Percentiles rank a stretch among this genome's conserved stretches.
Conservation (phyloP, 2,888 invertebrate genomes). For the Drosophila stalkeri region DNA sequence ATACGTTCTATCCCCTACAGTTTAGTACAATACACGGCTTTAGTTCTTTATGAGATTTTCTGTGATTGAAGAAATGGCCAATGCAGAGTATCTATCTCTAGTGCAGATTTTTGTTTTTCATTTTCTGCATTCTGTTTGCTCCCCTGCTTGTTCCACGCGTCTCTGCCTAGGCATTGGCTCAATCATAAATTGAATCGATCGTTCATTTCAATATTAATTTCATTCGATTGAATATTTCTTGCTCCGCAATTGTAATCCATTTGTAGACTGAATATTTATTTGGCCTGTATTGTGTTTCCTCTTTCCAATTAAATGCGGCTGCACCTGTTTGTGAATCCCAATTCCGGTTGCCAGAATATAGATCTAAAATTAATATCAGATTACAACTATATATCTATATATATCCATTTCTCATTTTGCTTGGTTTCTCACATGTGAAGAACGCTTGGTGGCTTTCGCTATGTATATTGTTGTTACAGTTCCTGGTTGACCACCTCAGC, state of each 20-base stretch:
- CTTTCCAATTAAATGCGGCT: conserved; percentile 8
- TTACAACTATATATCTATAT: background rate
- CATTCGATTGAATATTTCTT: background rate
- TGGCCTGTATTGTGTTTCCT: background rate
- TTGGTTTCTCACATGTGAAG: conserved; percentile 15
- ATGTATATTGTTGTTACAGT: conserved; percentile 18
- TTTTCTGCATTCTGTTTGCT: background rate
- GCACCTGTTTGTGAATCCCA: conserved; percentile 14
- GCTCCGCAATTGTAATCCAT: background rate
- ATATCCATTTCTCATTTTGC: background rate
- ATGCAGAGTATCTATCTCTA: background rate
- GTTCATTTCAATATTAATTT: background rate
- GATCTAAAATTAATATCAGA: conserved; percentile 17
- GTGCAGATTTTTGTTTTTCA: background rate
- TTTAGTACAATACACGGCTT: background rate
- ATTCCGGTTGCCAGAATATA: conserved; percentile 15
- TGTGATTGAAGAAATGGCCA: background rate
- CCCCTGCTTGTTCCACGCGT: background rate
- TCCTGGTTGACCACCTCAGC: conserved; percentile 10
- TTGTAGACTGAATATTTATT: background rate
- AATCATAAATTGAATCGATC: background rate
- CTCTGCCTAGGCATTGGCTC: background rate
- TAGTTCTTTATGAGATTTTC: background rate
- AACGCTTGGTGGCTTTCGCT: conserved; percentile 12
- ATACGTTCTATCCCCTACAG: background rate